These are phyloP conservation scores for Heliothis subflexa DNA, from an alignment of 1,140 invertebrate species.

Conservation along the genomic window DNA sequence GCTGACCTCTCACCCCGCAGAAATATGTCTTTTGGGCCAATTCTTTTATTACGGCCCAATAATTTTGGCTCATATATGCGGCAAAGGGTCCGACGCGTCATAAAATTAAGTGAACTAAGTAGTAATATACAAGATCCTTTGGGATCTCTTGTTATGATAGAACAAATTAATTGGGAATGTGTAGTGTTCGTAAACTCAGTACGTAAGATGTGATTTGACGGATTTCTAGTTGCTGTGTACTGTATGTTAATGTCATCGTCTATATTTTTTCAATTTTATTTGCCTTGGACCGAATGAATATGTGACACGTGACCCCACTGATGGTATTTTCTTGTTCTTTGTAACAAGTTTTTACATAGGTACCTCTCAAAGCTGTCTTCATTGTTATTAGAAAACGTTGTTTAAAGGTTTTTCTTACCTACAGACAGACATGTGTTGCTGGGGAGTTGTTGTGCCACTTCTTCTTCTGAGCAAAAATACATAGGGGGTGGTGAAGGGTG, in stretches of 20 bases:
- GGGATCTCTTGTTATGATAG: not conserved
- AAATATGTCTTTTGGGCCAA: not conserved
- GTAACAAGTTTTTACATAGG: no score
- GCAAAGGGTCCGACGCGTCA: not conserved
- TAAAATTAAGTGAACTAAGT: not conserved
- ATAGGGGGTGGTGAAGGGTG: no score
- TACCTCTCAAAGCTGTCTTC: not conserved
- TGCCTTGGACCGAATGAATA: no score
- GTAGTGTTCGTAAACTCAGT: not conserved
- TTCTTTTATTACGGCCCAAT: conserved; percentile 16
- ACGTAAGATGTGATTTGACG: conserved; percentile 9
- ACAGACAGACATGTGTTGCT: no score
- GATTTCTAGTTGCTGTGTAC: not conserved
- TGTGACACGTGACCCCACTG: no score
- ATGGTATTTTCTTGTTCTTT: no score
- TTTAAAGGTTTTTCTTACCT: no score
- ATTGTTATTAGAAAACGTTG: not conserved
- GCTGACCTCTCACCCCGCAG: conserved; percentile 7
- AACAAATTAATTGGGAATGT: conserved; percentile 1
- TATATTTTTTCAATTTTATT: no score
- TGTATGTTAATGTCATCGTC: not conserved
- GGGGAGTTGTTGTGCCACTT: no score
- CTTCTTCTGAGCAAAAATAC: no score
- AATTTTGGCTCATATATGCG: conserved; percentile 11
- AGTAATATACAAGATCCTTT: not conserved